Percentiles rank a stretch among this genome's conserved stretches.
These are phyloP conservation scores for Tetragonula carbonaria DNA, from an alignment of 2,888 invertebrate species.

Conservation along the genomic window DNA sequence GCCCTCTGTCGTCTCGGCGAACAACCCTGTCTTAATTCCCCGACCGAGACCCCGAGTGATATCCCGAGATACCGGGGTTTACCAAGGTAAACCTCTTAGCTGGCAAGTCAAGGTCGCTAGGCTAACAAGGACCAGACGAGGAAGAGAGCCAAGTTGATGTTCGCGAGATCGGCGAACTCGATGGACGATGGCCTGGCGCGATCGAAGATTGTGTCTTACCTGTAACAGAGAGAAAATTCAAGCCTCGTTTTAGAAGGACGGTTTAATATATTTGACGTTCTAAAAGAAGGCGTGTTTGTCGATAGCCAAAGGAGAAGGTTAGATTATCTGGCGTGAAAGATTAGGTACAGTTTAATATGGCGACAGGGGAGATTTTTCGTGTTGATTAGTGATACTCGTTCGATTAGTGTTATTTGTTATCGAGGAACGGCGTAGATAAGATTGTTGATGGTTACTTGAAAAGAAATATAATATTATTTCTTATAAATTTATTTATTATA, in stretches of 20 bases:
- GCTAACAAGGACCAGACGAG: conserved; percentile 14
- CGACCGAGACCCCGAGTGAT: conserved; percentile 63
- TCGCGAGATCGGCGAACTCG: conserved; percentile 29
- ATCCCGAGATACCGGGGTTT: conserved; percentile 68
- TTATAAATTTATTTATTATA: too few relatives aligned
- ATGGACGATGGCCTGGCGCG: neutral
- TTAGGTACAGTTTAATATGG: neutral
- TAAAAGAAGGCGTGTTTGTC: neutral
- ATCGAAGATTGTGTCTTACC: conserved; percentile 52
- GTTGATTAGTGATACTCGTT: neutral
- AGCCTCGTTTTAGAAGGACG: neutral
- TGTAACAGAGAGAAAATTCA: conserved; percentile 60
- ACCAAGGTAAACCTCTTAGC: conserved; percentile 71
- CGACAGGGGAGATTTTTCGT: neutral
- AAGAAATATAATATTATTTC: too few relatives aligned
- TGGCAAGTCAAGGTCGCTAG: conserved; percentile 63
- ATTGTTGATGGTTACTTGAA: neutral
- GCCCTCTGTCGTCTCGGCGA: conserved; percentile 58
- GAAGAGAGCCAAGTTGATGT: conserved; percentile 2
- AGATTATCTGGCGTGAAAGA: neutral
- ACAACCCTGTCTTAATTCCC: conserved; percentile 66
- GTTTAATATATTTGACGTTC: neutral
- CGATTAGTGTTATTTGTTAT: neutral
- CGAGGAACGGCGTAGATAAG: neutral
- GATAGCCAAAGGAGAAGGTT: neutral